Percentiles rank a stretch among this genome's conserved stretches.
Conservation (phyloP, 2,888 invertebrate species). For the Hemithea aestivaria region DNA sequence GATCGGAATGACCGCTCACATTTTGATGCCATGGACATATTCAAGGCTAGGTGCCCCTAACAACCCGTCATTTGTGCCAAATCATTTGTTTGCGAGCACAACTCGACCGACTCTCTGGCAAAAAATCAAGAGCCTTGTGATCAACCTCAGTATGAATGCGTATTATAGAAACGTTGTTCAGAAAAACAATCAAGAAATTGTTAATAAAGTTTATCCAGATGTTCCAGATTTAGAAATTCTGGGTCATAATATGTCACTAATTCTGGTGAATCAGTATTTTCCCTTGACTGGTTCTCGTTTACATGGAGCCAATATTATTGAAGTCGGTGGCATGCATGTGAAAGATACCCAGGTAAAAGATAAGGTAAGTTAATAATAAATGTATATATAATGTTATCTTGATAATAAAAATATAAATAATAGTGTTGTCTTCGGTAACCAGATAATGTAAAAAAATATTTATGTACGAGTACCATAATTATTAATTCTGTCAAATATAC, state of each 20-base stretch:
- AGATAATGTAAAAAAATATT: too few relatives aligned
- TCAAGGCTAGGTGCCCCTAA: conserved; percentile 77
- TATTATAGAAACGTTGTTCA: conserved; percentile 36
- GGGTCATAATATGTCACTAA: conserved; percentile 39
- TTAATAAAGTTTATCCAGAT: conserved; percentile 33
- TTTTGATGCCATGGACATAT: conserved; percentile 77
- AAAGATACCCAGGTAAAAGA: conserved; percentile 21
- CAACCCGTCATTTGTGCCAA: conserved; percentile 76
- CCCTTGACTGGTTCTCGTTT: conserved; percentile 70
- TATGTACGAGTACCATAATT: too few relatives aligned
- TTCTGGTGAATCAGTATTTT: conserved; percentile 72
- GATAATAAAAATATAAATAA: too few relatives aligned
- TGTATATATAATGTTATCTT: too few relatives aligned
- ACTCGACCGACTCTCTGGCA: conserved; percentile 59
- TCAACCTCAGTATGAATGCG: conserved; percentile 34
- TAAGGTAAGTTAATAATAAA: conserved; percentile 22
- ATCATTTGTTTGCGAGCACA: conserved; percentile 65
- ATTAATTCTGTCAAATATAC: too few relatives aligned
- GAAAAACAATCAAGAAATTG: conserved; percentile 33
- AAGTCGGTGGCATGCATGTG: conserved; percentile 75
- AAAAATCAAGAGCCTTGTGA: conserved; percentile 57
- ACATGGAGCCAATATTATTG: conserved; percentile 64
- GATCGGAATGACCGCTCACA: conserved; percentile 72
- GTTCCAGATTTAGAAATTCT: conserved; percentile 37
- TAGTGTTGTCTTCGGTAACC: too few relatives aligned